A percentile compares a stretch with the other conserved stretches of the same genome.
Conservation (phyloP, 2,888 invertebrate genomes). For the Mythimna albipuncta region DNA sequence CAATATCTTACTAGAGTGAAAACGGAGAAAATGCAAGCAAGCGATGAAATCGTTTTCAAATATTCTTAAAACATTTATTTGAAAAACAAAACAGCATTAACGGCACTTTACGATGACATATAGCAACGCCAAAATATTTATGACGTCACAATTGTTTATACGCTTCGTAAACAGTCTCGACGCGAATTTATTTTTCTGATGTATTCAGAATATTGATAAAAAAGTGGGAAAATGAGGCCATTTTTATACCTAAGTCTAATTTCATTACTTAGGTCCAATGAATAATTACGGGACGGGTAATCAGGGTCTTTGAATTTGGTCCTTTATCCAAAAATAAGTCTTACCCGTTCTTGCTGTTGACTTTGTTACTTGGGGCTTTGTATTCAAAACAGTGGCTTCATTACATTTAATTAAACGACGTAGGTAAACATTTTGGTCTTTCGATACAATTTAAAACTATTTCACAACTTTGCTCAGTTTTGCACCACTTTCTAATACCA, state of each 20-base stretch:
- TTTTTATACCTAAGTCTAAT: not conserved
- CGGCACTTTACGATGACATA: constrained; percentile 10
- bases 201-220: constrained; percentile 12
- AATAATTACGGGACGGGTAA: not conserved
- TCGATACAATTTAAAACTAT: not conserved
- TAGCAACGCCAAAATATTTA: constrained; percentile 19
- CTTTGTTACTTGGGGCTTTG: not conserved
- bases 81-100: constrained; percentile 9
- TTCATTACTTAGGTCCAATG: not conserved
- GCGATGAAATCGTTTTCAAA: not conserved
- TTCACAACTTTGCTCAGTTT: constrained; percentile 5
- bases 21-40: not conserved
- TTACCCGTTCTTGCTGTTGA: constrained; percentile 6
- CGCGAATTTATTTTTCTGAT: constrained; percentile 16
- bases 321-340: constrained; percentile 27
- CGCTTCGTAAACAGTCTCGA: constrained; percentile 13
- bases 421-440: not conserved
- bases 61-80: not conserved
- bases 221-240: constrained; percentile 4
- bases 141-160: constrained; percentile 24
- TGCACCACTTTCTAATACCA: not conserved
- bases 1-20: not conserved
- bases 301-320: constrained; percentile 3
- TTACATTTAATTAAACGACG: not conserved
- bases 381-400: constrained; percentile 22